Percentiles rank a stretch among this genome's conserved stretches.
Evolutionary conservation across 1,140 invertebrate genomes (phyloP).

Genomic region (Kradibia gibbosae): DNA sequence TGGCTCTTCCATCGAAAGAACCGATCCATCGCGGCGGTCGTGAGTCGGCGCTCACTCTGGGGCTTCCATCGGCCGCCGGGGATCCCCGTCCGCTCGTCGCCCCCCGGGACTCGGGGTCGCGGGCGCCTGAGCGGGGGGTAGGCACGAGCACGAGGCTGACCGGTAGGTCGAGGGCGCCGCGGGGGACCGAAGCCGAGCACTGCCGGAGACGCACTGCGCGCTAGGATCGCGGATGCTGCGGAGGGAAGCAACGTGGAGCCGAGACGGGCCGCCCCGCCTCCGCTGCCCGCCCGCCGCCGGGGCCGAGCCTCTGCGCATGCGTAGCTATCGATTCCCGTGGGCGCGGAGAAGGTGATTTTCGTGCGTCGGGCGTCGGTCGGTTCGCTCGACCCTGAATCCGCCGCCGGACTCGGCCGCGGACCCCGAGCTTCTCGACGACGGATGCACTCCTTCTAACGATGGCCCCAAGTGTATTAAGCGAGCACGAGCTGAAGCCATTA

Average conservation of each 20-base stretch:
- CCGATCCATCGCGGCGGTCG: constrained; percentile 59
- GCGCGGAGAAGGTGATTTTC: no score
- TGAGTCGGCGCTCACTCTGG: not conserved
- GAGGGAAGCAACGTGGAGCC: constrained; percentile 68
- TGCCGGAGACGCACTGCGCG: constrained; percentile 54
- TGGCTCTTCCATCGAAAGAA: constrained; percentile 68
- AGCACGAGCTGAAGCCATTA: no score
- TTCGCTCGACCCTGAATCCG: not conserved
- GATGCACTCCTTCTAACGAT: no score
- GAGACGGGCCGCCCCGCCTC: constrained; percentile 51
- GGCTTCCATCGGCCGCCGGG: not conserved
- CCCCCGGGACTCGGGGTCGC: no score
- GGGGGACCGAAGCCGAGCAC: not conserved
- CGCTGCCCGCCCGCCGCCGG: not conserved
- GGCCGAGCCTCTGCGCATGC: constrained; percentile 61
- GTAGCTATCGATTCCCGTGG: constrained; percentile 68
- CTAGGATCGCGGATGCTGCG: constrained; percentile 67
- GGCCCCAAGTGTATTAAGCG: no score
- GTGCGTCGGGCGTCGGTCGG: not conserved
- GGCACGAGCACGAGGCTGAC: no score
- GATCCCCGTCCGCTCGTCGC: not conserved
- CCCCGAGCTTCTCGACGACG: no score
- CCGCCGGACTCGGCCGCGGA: no score
- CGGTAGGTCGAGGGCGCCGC: not conserved
- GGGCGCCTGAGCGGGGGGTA: no score